Evolutionary conservation across 2,888 invertebrate genomes (phyloP).

Genomic region (Heteromurus nitidus): DNA sequence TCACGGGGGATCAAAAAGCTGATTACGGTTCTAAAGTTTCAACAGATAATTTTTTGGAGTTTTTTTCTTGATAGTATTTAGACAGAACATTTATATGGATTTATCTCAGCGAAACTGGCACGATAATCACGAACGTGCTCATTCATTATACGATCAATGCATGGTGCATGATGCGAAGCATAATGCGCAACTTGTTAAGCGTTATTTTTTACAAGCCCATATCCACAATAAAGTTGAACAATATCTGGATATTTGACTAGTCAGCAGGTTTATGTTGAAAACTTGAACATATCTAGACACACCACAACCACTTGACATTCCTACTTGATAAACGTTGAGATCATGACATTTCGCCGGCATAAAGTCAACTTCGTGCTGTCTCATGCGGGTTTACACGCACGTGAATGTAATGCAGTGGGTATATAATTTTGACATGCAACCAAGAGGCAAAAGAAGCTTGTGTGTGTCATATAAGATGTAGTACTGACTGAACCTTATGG

Average conservation of each 20-base stretch:
- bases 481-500: constrained; percentile 34
- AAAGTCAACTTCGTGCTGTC: constrained; percentile 62
- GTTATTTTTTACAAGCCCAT: too few species aligned
- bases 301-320: constrained; percentile 55
- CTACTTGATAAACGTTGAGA: constrained; percentile 57
- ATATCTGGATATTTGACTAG: too few species aligned
- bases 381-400: constrained; percentile 61
- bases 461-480: neutral
- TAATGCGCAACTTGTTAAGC: neutral
- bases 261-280: too few species aligned
- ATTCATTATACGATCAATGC: constrained; percentile 52
- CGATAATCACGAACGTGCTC: constrained; percentile 50
- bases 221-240: too few species aligned
- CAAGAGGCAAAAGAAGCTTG: neutral
- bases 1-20: too few species aligned
- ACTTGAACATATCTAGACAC: too few species aligned
- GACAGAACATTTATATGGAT: constrained; percentile 5
- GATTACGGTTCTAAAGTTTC: too few species aligned
- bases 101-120: constrained; percentile 34
- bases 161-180: neutral
- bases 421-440: constrained; percentile 10
- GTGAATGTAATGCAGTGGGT: constrained; percentile 28
- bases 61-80: too few species aligned
- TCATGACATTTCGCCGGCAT: constrained; percentile 60
- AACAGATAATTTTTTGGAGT: too few species aligned